Base-by-base conservation (phyloP, 64 coral and sea anemone species). In the Porites australiensis region DNA sequence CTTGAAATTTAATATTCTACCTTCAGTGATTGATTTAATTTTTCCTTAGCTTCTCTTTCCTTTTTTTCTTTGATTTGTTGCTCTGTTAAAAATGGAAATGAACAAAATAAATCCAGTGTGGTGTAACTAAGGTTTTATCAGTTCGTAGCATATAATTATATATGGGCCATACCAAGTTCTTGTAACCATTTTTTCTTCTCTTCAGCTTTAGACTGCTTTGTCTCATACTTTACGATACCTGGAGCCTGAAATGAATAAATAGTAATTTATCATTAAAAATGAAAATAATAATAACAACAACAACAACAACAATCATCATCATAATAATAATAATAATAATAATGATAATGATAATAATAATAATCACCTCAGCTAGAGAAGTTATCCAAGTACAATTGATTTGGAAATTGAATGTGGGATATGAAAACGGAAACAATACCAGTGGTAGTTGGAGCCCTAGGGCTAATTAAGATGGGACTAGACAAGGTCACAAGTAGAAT, bases 31-130 rank as follows among this genome's bases (percentile, higher is more conserved):
- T 82, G 67, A 50, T 83, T 86, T 9, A 94, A 77, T 82, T 96
- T 96, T 82, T 92, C 73, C 48, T 94, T 91, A 76, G 75, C 86
- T 46, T 96, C 82, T 50, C 75, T 93, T 79, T 94, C 91, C 48
- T 88, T 96, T 23, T 96, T 96, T 73, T 94, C 95, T 71, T 93
- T 88, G 13, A 96, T 94, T 73, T 96, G 95, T 73, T 88, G 89
- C 57, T 91, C 95, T 96, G 66, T 50, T 64, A 51, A 22, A 55
- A 64, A 93, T 12, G 12, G 64, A 82, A 45, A 88, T 89, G 16
- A 66, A 71, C 44, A 45, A 8, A 19, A 55, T 69, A 52, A 50
- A 70, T 57, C 7, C 7, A 57, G 12, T 57, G 27, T 37, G 27
- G 27, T 37, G 27, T 37, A 37, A 37, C 27, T 37, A 0, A 37